phyloP scores from a whole-genome alignment of 2,113 vertebrate genomes.

The Labeo rohita region DNA sequence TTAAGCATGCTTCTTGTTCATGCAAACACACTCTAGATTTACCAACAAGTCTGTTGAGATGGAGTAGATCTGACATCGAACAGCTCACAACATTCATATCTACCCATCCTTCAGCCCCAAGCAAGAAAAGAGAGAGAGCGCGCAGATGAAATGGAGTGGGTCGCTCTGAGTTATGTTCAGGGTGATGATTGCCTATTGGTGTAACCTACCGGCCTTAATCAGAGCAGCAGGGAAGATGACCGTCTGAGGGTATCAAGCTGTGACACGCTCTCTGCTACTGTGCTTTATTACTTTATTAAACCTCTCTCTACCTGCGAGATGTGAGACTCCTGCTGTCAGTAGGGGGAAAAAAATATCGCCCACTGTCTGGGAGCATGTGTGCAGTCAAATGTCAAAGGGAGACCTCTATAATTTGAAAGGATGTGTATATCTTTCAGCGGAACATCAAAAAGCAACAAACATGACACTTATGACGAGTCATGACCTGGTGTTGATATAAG shows the following conservation, averaged over 20 bases:
- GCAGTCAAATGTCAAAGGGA: conserved; percentile 29
- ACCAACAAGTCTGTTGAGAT: conserved; percentile 22
- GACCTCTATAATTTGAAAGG: conserved; percentile 6
- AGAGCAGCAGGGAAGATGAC: conserved; percentile 54
- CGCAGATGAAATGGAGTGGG: conserved; percentile 41
- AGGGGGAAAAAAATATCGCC: conserved; percentile 1
- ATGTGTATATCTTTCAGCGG: conserved; percentile 5
- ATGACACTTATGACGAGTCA: neutral
- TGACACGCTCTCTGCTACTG: conserved; percentile 54
- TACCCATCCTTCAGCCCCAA: conserved; percentile 50
- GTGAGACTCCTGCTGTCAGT: conserved; percentile 54
- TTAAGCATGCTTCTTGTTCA: neutral
- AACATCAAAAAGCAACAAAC: conserved; percentile 14
- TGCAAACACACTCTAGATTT: conserved; percentile 53
- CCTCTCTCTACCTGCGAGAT: conserved; percentile 55
- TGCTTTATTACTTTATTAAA: conserved; percentile 64
- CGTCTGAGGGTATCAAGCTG: conserved; percentile 59
- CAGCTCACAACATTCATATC: conserved; percentile 37
- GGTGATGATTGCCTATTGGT: conserved; percentile 65
- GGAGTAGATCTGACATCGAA: conserved; percentile 40
- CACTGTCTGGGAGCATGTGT: conserved; percentile 29
- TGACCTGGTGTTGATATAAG: neutral
- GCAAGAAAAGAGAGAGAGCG: conserved; percentile 42
- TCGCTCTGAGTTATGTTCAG: conserved; percentile 57
- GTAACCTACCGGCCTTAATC: conserved; percentile 64